phyloP scores from a whole-genome alignment of 2,888 invertebrate genomes.

The Unio pictorum region DNA sequence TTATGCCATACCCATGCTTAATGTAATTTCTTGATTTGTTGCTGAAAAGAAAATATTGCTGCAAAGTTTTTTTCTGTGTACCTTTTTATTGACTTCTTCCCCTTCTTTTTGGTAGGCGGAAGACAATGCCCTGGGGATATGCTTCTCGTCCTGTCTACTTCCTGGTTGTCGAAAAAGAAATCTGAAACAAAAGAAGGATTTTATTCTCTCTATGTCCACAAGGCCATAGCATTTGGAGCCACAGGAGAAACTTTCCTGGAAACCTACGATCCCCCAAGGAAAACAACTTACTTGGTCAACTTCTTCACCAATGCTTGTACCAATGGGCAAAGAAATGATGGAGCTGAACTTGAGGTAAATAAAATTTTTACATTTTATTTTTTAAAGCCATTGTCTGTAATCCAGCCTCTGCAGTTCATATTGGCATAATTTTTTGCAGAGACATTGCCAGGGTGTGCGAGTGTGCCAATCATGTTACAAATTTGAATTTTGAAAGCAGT shows the following conservation, averaged over 20 bases:
- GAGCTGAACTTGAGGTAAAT: constrained; percentile 20
- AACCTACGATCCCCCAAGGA: constrained; percentile 37
- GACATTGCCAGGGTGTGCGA: too few species aligned
- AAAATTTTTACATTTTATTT: too few species aligned
- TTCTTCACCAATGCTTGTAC: constrained; percentile 40
- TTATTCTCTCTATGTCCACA: constrained; percentile 37
- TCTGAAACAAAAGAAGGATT: constrained; percentile 10
- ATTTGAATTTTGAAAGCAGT: too few species aligned
- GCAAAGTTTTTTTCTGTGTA: too few species aligned
- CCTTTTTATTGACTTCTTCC: not conserved
- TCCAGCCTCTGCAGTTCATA: too few species aligned
- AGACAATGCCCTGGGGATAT: constrained; percentile 40
- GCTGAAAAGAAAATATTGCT: too few species aligned
- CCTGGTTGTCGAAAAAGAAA: constrained; percentile 37
- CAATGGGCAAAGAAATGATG: constrained; percentile 31
- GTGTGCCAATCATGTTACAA: too few species aligned
- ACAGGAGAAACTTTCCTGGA: constrained; percentile 44
- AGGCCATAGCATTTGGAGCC: constrained; percentile 45
- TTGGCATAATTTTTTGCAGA: too few species aligned
- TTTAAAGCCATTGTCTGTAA: too few species aligned
- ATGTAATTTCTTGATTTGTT: too few species aligned
- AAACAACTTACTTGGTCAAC: constrained; percentile 48
- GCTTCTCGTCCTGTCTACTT: constrained; percentile 37
- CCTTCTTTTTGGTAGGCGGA: constrained; percentile 36
- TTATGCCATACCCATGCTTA: too few species aligned